Base-by-base conservation (phyloP, 2,888 invertebrate species). In the Caenorhabditis panamensis region DNA sequence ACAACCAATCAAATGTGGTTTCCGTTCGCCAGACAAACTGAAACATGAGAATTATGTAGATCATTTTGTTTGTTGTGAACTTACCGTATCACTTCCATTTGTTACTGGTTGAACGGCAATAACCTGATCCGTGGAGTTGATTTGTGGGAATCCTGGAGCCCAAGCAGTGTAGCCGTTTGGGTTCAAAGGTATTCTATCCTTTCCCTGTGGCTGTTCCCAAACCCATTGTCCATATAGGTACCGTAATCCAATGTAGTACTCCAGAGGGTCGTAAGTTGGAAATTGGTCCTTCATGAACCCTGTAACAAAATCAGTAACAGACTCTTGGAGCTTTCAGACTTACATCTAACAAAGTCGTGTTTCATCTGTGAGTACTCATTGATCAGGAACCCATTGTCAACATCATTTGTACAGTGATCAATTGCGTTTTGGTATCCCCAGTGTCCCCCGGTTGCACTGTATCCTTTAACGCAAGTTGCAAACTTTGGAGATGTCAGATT, bases 111-210 rank as follows among this genome's bases (percentile, higher is more conserved):
- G 49, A 49, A 16, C 31, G 20, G 66, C 36, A 28, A 73, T 64
- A 3, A 59, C 66, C 56, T 72, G 63, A 22, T 26, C 63, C 3
- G 58, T 73, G 11, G 73, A 73, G 37, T 66, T 73, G 6, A 59
- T 24, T 41, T 58, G 36, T 18, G 73, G 73, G 28, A 26, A 73
- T 18, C 73, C 73, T 8, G 64, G 64, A 36, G 63, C 73, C 73
- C 73, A 73, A 11, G 58, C 49, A 11, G 73, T 37, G 20, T 59
- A 73, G 0, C 49, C 59, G 13, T 9, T 47, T 13, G 62, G 20
- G 9, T 41, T 51, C 11, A 68, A 26, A 31, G 47, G 68, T 47
- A 68, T 47, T 16, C n/a, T n/a, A n/a, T 16, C 3, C 22, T 9
- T 24, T 44, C 20, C 18, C 16, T 2, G 2, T 2, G 73, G 73